Conservation (phyloP, 2,113 vertebrate genomes). For the Prietella phreatophila region DNA sequence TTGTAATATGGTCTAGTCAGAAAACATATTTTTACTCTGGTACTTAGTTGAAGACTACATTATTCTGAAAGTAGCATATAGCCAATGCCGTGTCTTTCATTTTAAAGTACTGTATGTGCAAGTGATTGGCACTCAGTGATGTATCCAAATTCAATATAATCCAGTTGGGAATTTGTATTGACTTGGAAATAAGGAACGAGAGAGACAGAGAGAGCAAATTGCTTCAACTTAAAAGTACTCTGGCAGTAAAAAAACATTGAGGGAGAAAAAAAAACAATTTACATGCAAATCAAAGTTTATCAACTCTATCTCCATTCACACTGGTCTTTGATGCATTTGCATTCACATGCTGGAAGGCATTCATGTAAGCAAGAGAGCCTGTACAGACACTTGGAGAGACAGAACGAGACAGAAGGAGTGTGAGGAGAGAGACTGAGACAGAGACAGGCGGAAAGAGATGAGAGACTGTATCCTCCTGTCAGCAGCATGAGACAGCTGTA, state of each 20-base stretch:
- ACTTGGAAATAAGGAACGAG: constrained; percentile 27
- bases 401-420: constrained; percentile 17
- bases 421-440: constrained; percentile 17
- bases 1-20: not conserved
- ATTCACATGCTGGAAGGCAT: constrained; percentile 70
- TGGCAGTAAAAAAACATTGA: constrained; percentile 54
- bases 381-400: constrained; percentile 40
- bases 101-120: constrained; percentile 21
- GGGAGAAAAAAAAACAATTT: constrained; percentile 71
- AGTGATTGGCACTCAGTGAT: constrained; percentile 38
- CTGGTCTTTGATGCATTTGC: constrained; percentile 66
- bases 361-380: constrained; percentile 62
- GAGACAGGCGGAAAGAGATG: constrained; percentile 37
- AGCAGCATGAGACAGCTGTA: constrained; percentile 70
- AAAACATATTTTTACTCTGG: constrained; percentile 36
- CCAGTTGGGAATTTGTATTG: constrained; percentile 45
- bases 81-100: constrained; percentile 23
- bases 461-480: constrained; percentile 63
- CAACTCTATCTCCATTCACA: constrained; percentile 67
- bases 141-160: constrained; percentile 38
- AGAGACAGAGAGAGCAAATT: constrained; percentile 33
- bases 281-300: constrained; percentile 79
- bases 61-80: constrained; percentile 25
- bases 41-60: constrained; percentile 11
- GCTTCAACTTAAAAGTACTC: constrained; percentile 54